Conservation (phyloP, 2,888 invertebrate genomes). For the Lamellibrachia satsuma region DNA sequence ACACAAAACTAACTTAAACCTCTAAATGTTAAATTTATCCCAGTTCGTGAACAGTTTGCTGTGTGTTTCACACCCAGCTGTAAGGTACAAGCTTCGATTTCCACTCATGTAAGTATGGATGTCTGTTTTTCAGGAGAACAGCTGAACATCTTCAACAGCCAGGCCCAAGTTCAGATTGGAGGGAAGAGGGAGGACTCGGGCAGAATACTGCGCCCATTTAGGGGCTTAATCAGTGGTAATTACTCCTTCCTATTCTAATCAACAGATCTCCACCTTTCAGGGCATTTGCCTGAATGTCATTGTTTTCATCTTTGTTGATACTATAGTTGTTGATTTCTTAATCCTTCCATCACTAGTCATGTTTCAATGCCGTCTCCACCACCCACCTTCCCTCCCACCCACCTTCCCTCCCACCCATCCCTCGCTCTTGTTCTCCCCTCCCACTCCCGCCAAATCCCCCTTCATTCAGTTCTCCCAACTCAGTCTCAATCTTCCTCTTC, state of each 20-base stretch:
- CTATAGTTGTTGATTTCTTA: no score
- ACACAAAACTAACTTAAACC: neutral
- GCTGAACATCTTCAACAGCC: constrained; percentile 88
- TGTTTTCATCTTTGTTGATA: no score
- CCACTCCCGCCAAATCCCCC: no score
- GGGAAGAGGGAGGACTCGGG: constrained; percentile 70
- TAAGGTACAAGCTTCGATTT: neutral
- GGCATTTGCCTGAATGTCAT: no score
- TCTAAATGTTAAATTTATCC: neutral
- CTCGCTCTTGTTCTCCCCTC: no score
- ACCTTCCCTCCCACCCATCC: no score
- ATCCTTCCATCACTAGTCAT: no score
- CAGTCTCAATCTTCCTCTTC: no score
- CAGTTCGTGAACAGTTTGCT: neutral
- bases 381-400: no score
- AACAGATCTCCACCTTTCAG: neutral
- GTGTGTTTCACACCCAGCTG: neutral
- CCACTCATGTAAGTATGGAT: neutral
- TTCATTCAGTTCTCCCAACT: no score
- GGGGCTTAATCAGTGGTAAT: constrained; percentile 80
- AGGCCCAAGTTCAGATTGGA: constrained; percentile 88
- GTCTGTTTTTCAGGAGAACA: constrained; percentile 75
- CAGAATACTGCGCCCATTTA: constrained; percentile 78
- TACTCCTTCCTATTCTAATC: neutral
- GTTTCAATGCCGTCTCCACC: no score